Base-by-base conservation (phyloP, 1,140 invertebrate species). In the Drosophila chauvacae region DNA sequence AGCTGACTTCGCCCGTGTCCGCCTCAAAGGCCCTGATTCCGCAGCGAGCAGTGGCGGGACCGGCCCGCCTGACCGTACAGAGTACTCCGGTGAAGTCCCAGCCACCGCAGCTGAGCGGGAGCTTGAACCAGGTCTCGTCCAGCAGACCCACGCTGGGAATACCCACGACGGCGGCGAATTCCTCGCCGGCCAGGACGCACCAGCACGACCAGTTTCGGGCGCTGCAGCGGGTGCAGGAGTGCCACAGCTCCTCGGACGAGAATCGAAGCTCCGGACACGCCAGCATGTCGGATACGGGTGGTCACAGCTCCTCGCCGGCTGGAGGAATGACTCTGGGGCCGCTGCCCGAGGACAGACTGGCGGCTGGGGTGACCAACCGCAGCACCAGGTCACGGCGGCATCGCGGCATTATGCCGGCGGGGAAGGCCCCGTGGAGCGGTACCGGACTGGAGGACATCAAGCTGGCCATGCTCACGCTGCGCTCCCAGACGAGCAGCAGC, bases 211-310 rank as follows among this genome's bases (percentile, higher is more conserved):
- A 92, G 60, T 92, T 91, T 39, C 76, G 91, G 13, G 90, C 78
- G 10, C 70, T 92, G 47, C 90, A 92, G 58, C 70, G 91, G 23
- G 94, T 96, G n/a, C 95, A 96, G 75, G 96, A 97, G 81, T 96
- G 96, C 81, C 96, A 96, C 92, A 97, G 96, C 91, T 97, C 96
- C 16, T 97, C 96, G 5, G 97, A 97, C 92, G 97, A 97, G 92
- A 97, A 97, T 92, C 94, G 96, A 30, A 97, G 97, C 16, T 97
- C 97, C 2, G 97, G 97, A 0, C 97, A 98, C 91, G 97, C 97
- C n/a, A 97, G 96, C 74, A 97, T 98, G 97, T 97, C 97, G 37
- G 97, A 97, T 84, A 96, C 95, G 42, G 96, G 96, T 2, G 96
- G 94, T 18, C 95, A 94, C 59, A 95, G 95, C 60, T 96, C 95